Percentiles rank a stretch among this genome's conserved stretches.
Evolutionary conservation across 2,797 vertebrate genomes (phyloP).

Genomic region (Adelosebastes latens): DNA sequence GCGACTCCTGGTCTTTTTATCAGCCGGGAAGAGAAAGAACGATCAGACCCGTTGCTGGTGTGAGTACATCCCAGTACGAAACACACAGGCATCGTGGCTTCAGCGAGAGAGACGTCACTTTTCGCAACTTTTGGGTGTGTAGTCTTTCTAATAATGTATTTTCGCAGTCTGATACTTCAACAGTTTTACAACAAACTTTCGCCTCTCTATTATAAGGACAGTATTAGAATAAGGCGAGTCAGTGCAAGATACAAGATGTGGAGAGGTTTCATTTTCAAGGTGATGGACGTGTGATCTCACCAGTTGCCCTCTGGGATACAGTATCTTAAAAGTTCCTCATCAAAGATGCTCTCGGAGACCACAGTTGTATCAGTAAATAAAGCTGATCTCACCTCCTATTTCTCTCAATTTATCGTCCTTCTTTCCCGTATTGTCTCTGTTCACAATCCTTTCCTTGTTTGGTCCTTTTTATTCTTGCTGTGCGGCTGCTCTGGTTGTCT

Average conservation of each 20-base stretch:
- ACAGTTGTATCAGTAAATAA: not conserved
- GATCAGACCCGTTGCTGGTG: too few relatives aligned
- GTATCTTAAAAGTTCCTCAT: not conserved
- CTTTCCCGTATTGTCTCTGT: conserved; percentile 1
- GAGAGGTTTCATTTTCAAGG: not conserved
- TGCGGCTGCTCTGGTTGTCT: conserved; percentile 38
- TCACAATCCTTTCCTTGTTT: conserved; percentile 31
- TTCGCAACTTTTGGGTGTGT: too few relatives aligned
- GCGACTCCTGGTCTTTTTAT: too few relatives aligned
- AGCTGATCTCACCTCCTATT: not conserved
- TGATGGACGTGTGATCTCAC: not conserved
- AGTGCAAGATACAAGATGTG: not conserved
- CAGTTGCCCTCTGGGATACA: not conserved
- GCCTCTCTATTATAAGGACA: not conserved
- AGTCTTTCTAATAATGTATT: too few relatives aligned
- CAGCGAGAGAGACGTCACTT: too few relatives aligned
- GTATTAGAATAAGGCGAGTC: not conserved
- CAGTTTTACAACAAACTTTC: too few relatives aligned
- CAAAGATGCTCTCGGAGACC: not conserved
- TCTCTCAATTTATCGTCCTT: not conserved
- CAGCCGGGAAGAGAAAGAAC: too few relatives aligned
- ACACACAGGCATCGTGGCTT: too few relatives aligned
- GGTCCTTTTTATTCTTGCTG: conserved; percentile 20
- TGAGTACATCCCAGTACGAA: too few relatives aligned
- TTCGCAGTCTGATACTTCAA: too few relatives aligned